Conservation (phyloP, 64 coral and sea anemone species). For the Montipora sp. region DNA sequence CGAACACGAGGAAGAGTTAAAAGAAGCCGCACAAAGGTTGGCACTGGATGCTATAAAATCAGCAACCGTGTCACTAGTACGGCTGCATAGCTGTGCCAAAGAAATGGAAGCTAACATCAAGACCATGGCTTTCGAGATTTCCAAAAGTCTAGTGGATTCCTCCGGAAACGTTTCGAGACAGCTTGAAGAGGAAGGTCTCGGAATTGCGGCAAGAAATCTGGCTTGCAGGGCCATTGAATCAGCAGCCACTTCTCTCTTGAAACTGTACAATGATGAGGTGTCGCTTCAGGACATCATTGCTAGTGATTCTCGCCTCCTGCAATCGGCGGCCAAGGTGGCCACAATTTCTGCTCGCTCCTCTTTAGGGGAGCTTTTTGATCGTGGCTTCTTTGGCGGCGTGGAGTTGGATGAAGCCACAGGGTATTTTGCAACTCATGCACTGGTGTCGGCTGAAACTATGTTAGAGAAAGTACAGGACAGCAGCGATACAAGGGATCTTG, state of each 20-base stretch:
- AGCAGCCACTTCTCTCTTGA: constrained; percentile 51
- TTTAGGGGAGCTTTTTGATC: constrained; percentile 33
- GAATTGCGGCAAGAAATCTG: constrained; percentile 39
- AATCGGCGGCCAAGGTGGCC: constrained; percentile 8
- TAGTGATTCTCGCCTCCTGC: background rate
- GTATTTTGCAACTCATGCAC: constrained; percentile 70
- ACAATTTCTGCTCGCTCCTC: constrained; percentile 31
- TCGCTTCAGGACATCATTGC: background rate
- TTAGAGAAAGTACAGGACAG: constrained; percentile 38
- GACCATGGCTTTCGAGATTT: background rate
- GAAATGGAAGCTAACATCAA: constrained; percentile 57
- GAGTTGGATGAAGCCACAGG: constrained; percentile 44
- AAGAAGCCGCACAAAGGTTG: constrained; percentile 51
- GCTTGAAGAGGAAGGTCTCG: constrained; percentile 12
- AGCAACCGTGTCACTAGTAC: constrained; percentile 58
- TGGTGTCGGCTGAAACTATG: constrained; percentile 71
- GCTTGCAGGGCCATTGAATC: constrained; percentile 42
- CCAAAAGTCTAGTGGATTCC: constrained; percentile 39
- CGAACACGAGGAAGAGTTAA: constrained; percentile 41
- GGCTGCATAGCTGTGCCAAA: constrained; percentile 34
- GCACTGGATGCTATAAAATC: constrained; percentile 70
- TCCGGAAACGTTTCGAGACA: constrained; percentile 4
- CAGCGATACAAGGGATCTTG: background rate
- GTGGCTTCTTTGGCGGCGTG: background rate
- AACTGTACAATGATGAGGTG: constrained; percentile 20